These are phyloP conservation scores for Allophyes oxyacanthae DNA, from an alignment of 2,888 invertebrate genomes.

Conservation along the genomic window DNA sequence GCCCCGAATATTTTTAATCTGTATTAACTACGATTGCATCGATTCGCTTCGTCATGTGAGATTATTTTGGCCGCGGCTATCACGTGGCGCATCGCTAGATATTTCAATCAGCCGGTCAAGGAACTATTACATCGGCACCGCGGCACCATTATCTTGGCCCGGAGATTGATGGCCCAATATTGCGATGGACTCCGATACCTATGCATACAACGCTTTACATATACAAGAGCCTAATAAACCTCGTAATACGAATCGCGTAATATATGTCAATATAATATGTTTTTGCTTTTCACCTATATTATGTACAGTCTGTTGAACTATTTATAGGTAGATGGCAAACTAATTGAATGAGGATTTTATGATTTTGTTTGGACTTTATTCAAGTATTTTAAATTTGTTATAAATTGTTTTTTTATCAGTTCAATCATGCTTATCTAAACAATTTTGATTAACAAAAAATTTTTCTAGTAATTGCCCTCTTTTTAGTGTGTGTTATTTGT, in stretches of 20 bases:
- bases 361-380: no score
- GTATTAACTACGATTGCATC: constrained; percentile 47
- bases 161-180: constrained; percentile 84
- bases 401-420: constrained; percentile 9
- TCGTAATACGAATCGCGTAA: constrained; percentile 52
- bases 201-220: constrained; percentile 50
- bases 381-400: constrained; percentile 1
- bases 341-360: constrained; percentile 47
- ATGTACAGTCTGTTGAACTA: constrained; percentile 49
- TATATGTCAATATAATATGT: constrained; percentile 50
- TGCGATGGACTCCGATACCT: constrained; percentile 70
- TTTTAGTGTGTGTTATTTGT: no score
- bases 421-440: constrained; percentile 31
- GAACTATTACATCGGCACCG: constrained; percentile 78
- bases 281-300: constrained; percentile 26
- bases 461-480: constrained; percentile 30
- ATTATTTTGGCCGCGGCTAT: constrained; percentile 60
- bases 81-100: constrained; percentile 63
- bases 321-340: constrained; percentile 57
- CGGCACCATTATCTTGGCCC: constrained; percentile 77
- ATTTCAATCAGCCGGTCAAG: constrained; percentile 82
- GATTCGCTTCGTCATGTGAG: constrained; percentile 57
- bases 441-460: constrained; percentile 28
- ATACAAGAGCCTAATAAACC: constrained; percentile 40
- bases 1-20: constrained; percentile 47